phyloP scores from a whole-genome alignment of 2,113 vertebrate genomes.

The Phalacrocorax pelagicus region DNA sequence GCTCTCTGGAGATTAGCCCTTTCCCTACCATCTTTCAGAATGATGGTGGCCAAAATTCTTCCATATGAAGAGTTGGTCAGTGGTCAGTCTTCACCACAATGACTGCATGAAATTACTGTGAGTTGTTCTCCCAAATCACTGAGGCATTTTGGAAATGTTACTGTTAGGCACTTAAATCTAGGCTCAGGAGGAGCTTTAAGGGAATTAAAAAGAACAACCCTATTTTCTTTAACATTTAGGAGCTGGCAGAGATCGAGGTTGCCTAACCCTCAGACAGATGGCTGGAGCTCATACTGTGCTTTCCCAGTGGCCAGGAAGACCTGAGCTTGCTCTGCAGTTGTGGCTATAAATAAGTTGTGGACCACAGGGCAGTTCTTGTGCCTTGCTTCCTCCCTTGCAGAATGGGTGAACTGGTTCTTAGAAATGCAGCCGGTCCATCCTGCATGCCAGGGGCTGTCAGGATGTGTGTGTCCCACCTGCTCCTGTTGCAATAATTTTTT shows the following conservation, averaged over 20 bases:
- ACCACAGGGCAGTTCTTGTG: not conserved
- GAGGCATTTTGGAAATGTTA: conserved; percentile 1
- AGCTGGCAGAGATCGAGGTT: not conserved
- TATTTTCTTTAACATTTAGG: not conserved
- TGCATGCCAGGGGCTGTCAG: not conserved
- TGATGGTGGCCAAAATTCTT: not conserved
- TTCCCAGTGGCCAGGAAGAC: not conserved
- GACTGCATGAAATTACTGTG: not conserved
- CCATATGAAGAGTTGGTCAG: not conserved
- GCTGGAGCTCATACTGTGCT: not conserved
- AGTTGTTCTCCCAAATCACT: not conserved
- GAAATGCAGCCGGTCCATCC: not conserved
- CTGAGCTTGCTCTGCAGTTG: not conserved
- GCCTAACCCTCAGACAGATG: not conserved
- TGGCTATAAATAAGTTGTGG: not conserved
- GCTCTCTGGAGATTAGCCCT: not conserved
- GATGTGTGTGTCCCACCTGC: not conserved
- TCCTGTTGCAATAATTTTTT: not conserved
- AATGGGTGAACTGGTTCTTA: conserved; percentile 3
- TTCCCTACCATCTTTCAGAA: not conserved
- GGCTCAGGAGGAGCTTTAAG: not conserved
- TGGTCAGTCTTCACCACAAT: not conserved
- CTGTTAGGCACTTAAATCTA: not conserved
- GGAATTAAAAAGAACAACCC: not conserved
- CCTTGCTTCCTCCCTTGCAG: not conserved